Evolutionary conservation across 1,140 invertebrate species (phyloP).

Genomic region (Oryzaephilus surinamensis): DNA sequence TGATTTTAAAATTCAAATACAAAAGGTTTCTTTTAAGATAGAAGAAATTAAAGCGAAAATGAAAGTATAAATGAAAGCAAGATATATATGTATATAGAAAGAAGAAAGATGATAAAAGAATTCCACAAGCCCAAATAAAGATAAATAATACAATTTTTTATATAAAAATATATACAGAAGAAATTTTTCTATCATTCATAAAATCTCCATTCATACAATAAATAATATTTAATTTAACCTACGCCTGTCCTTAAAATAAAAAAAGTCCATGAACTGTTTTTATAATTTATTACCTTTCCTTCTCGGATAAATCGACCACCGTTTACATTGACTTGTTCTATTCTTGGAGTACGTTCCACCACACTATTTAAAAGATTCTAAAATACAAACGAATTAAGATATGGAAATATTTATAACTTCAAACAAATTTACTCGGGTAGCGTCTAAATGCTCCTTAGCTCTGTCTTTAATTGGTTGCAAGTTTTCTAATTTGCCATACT

Average conservation of each 20-base stretch:
- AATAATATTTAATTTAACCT: constrained; percentile 11
- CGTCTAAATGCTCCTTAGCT: constrained; percentile 62
- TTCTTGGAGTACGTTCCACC: constrained; percentile 79
- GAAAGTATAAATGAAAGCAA: too few relatives aligned
- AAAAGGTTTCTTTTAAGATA: too few relatives aligned
- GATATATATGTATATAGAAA: too few relatives aligned
- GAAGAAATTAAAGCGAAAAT: too few relatives aligned
- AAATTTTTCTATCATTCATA: not conserved
- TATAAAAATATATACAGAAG: constrained; percentile 1
- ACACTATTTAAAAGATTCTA: constrained; percentile 84
- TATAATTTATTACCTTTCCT: constrained; percentile 74
- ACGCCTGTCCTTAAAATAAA: constrained; percentile 1
- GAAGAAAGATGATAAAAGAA: too few relatives aligned
- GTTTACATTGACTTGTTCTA: constrained; percentile 90
- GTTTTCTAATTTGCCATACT: constrained; percentile 61
- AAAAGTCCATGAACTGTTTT: not conserved
- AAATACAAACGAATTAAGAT: constrained; percentile 26
- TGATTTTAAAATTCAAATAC: too few relatives aligned
- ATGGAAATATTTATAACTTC: not conserved
- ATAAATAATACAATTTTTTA: not conserved
- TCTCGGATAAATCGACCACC: constrained; percentile 93
- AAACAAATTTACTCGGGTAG: constrained; percentile 58
- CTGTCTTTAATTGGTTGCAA: constrained; percentile 58
- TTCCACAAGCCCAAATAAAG: not conserved
- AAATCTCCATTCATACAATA: constrained; percentile 13